Evolutionary conservation across 2,888 invertebrate species (phyloP).

Genomic region (Amiota mariae): DNA sequence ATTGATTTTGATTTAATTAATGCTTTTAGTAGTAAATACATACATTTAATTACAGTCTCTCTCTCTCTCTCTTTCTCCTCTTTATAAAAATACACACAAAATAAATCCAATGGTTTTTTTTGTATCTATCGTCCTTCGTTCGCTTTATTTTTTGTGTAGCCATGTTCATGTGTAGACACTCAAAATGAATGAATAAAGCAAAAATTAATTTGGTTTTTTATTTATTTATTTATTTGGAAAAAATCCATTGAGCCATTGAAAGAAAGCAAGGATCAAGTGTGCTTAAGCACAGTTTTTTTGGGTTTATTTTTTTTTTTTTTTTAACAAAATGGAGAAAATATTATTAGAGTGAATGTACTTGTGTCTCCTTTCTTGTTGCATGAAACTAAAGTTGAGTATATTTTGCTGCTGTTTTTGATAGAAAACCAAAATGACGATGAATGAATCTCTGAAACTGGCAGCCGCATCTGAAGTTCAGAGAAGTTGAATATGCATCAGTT

Average conservation of each 20-base stretch:
- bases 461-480: no score
- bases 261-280: conserved; percentile 30
- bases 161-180: not conserved
- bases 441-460: no score
- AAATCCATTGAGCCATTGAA: conserved; percentile 17
- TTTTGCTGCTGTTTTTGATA: no score
- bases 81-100: no score
- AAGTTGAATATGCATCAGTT: not conserved
- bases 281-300: conserved; percentile 28
- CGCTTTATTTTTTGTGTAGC: not conserved
- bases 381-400: no score
- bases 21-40: conserved; percentile 36
- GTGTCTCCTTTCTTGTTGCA: no score
- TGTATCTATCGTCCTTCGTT: not conserved
- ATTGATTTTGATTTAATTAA: conserved; percentile 62
- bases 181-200: conserved; percentile 1
- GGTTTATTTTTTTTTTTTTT: no score
- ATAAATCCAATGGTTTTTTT: no score
- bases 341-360: conserved; percentile 22
- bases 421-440: no score
- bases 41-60: conserved; percentile 36
- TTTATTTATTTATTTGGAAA: not conserved
- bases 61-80: no score
- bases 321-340: not conserved
- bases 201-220: not conserved